phyloP scores from a whole-genome alignment of 2,888 invertebrate genomes.

The Odontothrips loti region DNA sequence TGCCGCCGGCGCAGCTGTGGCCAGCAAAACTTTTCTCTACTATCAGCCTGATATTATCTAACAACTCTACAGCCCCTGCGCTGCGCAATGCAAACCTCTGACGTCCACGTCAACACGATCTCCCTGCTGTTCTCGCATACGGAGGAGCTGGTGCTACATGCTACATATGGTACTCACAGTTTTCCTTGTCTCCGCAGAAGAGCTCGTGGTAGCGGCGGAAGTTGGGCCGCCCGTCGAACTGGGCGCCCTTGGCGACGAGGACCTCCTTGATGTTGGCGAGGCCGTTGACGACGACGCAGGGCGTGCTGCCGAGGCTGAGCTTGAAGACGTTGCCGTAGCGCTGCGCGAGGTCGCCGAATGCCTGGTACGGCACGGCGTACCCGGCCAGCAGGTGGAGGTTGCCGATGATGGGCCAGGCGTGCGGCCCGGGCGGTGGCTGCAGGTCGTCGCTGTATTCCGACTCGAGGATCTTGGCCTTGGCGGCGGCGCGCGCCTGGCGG shows the following conservation, averaged over 20 bases:
- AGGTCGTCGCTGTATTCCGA: slow-evolving; percentile 35
- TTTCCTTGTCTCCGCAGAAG: slow-evolving; percentile 62
- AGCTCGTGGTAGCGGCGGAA: slow-evolving; percentile 59
- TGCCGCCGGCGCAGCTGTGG: no score
- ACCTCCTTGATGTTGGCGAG: slow-evolving; percentile 57
- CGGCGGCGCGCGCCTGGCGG: slow-evolving; percentile 9
- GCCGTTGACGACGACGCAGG: slow-evolving; percentile 57
- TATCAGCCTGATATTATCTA: no score
- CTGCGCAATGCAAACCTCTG: no score
- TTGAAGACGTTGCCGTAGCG: slow-evolving; percentile 55
- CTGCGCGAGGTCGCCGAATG: slow-evolving; percentile 52
- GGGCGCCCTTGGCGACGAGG: slow-evolving; percentile 54
- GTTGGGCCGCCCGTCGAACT: slow-evolving; percentile 62
- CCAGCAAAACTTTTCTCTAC: no score
- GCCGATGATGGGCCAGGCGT: slow-evolving; percentile 55
- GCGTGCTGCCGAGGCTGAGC: slow-evolving; percentile 54
- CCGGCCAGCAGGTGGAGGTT: slow-evolving; percentile 55
- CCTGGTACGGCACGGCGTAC: slow-evolving; percentile 58
- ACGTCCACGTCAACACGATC: no score
- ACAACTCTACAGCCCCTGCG: no score
- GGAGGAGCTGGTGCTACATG: no score
- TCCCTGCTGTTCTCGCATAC: no score
- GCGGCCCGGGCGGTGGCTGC: slow-evolving; percentile 52
- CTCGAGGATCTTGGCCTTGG: slow-evolving; percentile 19
- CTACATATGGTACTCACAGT: slow-evolving; percentile 59